Percentiles rank a stretch among this genome's conserved stretches.
phyloP scores from a whole-genome alignment of 2,113 vertebrate species.

The Planiliza haematocheilus region DNA sequence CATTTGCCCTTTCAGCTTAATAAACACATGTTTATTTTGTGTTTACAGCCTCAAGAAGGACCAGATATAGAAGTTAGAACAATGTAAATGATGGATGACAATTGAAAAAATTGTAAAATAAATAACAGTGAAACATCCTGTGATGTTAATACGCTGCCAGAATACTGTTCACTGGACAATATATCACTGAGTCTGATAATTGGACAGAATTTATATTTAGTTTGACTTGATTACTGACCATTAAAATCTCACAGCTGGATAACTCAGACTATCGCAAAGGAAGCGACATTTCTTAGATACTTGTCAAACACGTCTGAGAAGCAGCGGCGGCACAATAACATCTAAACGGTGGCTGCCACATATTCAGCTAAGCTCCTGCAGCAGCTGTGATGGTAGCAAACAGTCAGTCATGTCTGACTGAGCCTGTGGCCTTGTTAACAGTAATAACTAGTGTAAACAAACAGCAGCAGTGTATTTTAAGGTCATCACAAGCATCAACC shows the following conservation, averaged over 20 bases:
- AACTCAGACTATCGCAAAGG: neutral
- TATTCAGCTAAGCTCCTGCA: slow-evolving; percentile 18
- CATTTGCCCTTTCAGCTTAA: too few relatives aligned
- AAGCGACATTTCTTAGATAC: neutral
- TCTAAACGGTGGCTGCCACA: slow-evolving; percentile 14
- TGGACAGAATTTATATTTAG: neutral
- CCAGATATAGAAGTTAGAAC: too few relatives aligned
- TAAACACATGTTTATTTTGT: too few relatives aligned
- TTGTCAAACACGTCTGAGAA: neutral
- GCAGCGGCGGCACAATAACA: slow-evolving; percentile 4
- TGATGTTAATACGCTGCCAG: too few relatives aligned
- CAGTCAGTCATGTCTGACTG: slow-evolving; percentile 63
- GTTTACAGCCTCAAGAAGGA: too few relatives aligned
- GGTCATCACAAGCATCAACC: slow-evolving; percentile 73
- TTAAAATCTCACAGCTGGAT: neutral
- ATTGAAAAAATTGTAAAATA: too few relatives aligned
- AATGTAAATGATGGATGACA: too few relatives aligned
- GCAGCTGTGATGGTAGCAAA: slow-evolving; percentile 49
- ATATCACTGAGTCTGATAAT: too few relatives aligned
- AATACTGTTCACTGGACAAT: too few relatives aligned
- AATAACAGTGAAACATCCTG: too few relatives aligned
- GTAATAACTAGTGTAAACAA: slow-evolving; percentile 77
- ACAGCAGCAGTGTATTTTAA: slow-evolving; percentile 72
- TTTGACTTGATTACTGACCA: neutral
- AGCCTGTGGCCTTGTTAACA: slow-evolving; percentile 71